These are phyloP conservation scores for Onthophagus taurus DNA, from an alignment of 1,140 invertebrate genomes.

Conservation along the genomic window DNA sequence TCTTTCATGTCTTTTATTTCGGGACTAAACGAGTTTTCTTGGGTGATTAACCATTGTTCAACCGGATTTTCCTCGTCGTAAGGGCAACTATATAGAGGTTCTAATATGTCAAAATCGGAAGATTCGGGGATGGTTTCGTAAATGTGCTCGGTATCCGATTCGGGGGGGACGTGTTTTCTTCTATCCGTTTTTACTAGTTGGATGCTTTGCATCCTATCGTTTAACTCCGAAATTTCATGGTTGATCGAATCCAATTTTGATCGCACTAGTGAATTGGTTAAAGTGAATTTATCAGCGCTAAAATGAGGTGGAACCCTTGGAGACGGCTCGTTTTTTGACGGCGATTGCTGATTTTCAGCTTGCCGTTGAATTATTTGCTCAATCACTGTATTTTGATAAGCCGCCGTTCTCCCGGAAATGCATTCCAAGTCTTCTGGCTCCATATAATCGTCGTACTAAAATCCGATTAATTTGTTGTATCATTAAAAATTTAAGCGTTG, in stretches of 20 bases:
- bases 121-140: constrained; percentile 61
- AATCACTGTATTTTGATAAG: constrained; percentile 46
- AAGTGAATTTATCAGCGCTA: constrained; percentile 28
- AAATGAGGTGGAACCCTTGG: constrained; percentile 29
- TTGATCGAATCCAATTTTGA: constrained; percentile 34
- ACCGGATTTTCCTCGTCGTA: constrained; percentile 44
- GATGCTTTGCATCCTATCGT: constrained; percentile 36
- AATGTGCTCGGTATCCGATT: constrained; percentile 50
- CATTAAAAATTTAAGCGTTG: neutral
- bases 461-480: neutral
- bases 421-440: constrained; percentile 18
- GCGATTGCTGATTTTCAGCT: constrained; percentile 26
- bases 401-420: constrained; percentile 31
- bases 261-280: constrained; percentile 31
- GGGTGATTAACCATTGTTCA: constrained; percentile 31
- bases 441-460: constrained; percentile 30
- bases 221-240: constrained; percentile 33
- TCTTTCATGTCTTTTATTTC: constrained; percentile 18
- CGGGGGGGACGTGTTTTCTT: constrained; percentile 27
- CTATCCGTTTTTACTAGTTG: constrained; percentile 30
- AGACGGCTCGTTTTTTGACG: constrained; percentile 26
- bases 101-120: constrained; percentile 41
- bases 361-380: constrained; percentile 44
- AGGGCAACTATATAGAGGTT: constrained; percentile 56
- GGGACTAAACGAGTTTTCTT: constrained; percentile 33